Conservation (phyloP, 2,888 invertebrate species). For the Cosmorhoe ocellata region DNA sequence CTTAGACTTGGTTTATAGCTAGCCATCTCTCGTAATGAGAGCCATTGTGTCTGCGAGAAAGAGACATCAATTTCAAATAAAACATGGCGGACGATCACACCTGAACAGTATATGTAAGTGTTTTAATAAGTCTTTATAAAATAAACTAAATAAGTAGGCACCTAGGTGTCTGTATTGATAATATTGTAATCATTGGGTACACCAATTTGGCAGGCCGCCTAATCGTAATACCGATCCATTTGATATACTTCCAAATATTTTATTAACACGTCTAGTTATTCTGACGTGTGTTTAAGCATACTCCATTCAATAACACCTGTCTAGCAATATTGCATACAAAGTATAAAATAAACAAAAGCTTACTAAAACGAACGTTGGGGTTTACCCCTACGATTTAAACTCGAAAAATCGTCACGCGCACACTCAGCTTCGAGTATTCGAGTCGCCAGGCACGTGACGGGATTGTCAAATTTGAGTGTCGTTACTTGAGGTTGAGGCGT, state of each 20-base stretch:
- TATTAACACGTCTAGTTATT: constrained; percentile 12
- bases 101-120: background rate
- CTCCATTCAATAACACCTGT: constrained; percentile 9
- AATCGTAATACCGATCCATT: constrained; percentile 20
- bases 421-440: constrained; percentile 42
- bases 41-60: constrained; percentile 4
- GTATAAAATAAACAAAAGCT: constrained; percentile 16
- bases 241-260: constrained; percentile 25
- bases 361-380: constrained; percentile 10
- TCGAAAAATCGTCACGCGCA: constrained; percentile 51
- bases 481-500: background rate
- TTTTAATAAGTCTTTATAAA: too few relatives aligned
- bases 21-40: constrained; percentile 6
- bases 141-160: too few relatives aligned
- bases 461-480: constrained; percentile 32
- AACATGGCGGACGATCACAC: constrained; percentile 1
- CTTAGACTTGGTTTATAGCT: constrained; percentile 6
- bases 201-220: constrained; percentile 32
- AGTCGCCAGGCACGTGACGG: constrained; percentile 43
- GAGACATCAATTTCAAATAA: constrained; percentile 6
- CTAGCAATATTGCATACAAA: too few relatives aligned
- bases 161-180: constrained; percentile 7
- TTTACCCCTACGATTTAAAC: constrained; percentile 31
- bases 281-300: constrained; percentile 2
- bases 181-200: constrained; percentile 20